Evolutionary conservation across 1,140 invertebrate genomes (phyloP), one percentile per base, ranked within the genome.

Genomic region (Coenobita brevimanus): DNA sequence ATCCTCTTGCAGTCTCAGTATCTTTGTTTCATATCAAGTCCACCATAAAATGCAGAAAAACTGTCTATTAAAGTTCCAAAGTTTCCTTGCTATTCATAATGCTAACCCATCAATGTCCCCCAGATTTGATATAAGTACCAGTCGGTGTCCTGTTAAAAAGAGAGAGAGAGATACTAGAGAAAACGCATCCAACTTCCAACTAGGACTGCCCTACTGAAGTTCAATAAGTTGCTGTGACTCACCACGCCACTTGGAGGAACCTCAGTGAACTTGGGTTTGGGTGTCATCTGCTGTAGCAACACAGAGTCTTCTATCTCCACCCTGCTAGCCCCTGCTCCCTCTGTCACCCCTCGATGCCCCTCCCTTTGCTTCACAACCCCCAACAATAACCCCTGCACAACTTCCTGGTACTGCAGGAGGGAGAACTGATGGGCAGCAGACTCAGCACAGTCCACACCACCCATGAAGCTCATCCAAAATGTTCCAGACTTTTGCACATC

Each of bases 381-480:
- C 64, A 6, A 8, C n/a, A 4, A 4, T 33, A 4, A 4, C 64
- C n/a, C 8, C 4, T 84, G 76, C 3, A 81, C 30, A 0, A 96
- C 95, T 1, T 95, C 95, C 79, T 95, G 94, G 91, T 98, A 98
- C 78, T 95, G 95, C 3, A 98, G 92, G 69, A 98, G 95, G 6
- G 96, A 97, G 17, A 96, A 95, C 93, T 97, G 96, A 92, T 96
- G 95, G 30, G 96, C 96, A 79, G 94, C 95, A 1, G 95, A 96
- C 91, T 96, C 95, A 90, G 95, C 96, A 91, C 97, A 98, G 91
- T 98, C 97, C 94, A 97, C 96, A 2, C 97, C 92, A 1, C 97
- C 96, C 81, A 95, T 94, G 89, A 97, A 96, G 43, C 96, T 94
- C 46, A 98, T 96, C 97, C 97, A 98, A 92, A 97, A 98, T 24